Conservation (phyloP, 2,113 vertebrate genomes). For the Tretioscincus oriximinensis region DNA sequence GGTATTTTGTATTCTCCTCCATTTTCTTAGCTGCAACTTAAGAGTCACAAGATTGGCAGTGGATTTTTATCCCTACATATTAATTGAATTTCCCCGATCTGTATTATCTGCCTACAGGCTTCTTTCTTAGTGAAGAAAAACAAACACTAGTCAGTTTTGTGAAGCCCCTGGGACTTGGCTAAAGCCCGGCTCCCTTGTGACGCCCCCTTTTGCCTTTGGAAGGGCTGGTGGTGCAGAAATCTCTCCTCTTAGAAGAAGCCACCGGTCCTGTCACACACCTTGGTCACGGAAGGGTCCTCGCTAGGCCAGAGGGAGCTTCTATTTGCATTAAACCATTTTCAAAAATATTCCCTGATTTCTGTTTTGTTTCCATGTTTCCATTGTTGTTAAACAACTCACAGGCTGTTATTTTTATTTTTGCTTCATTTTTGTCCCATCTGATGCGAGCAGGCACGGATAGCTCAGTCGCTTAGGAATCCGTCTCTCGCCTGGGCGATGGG, state of each 20-base stretch:
- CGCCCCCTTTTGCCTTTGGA: slow-evolving; percentile 3
- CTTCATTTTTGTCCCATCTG: too few relatives aligned
- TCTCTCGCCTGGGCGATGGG: too few relatives aligned
- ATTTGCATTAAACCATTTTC: slow-evolving; percentile 53
- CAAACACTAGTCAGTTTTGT: background rate
- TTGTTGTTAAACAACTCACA: background rate
- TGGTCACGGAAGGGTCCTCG: slow-evolving; percentile 22
- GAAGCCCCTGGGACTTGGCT: slow-evolving; percentile 8
- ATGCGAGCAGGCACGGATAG: too few relatives aligned
- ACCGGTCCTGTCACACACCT: slow-evolving; percentile 40
- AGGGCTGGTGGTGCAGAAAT: slow-evolving; percentile 22
- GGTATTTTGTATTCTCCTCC: background rate
- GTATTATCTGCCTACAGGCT: background rate
- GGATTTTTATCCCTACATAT: background rate
- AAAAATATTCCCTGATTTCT: slow-evolving; percentile 3
- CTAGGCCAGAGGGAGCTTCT: slow-evolving; percentile 48
- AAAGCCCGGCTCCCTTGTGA: slow-evolving; percentile 24
- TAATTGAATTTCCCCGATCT: background rate
- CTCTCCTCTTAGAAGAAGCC: slow-evolving; percentile 28
- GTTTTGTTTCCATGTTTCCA: slow-evolving; percentile 5
- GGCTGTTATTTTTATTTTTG: background rate
- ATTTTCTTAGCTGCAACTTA: background rate
- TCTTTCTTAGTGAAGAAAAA: slow-evolving; percentile 21
- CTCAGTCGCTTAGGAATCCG: too few relatives aligned
- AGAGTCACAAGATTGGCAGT: background rate